Percentiles rank a stretch among this genome's conserved stretches.
These are phyloP conservation scores for Bombus difficillimus DNA, from an alignment of 1,140 invertebrate species.

Conservation along the genomic window DNA sequence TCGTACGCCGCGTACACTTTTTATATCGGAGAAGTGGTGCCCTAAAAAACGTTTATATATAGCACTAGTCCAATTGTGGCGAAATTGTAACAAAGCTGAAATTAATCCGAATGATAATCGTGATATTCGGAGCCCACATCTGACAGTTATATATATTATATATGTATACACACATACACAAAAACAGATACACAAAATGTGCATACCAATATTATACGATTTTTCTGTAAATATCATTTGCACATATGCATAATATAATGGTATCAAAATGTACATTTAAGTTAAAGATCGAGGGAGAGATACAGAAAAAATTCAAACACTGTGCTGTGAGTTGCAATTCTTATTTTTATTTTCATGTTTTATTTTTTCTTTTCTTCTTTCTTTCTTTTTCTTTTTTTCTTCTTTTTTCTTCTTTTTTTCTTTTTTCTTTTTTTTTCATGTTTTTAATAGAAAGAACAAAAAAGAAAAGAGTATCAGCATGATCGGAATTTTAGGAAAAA, in stretches of 20 bases:
- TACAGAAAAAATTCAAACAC: slow-evolving; percentile 45
- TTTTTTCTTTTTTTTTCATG: background rate
- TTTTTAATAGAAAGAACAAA: slow-evolving; percentile 3
- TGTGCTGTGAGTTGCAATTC: slow-evolving; percentile 52
- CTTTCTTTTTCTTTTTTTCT: background rate
- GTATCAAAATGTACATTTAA: slow-evolving; percentile 67
- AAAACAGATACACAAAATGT: slow-evolving; percentile 46
- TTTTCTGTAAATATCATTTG: slow-evolving; percentile 71
- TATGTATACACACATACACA: background rate
- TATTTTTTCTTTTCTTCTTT: background rate
- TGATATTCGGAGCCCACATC: background rate
- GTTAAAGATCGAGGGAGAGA: background rate
- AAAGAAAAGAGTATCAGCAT: slow-evolving; percentile 26
- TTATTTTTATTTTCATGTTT: slow-evolving; percentile 19
- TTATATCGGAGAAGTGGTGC: slow-evolving; percentile 63
- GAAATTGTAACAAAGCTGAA: slow-evolving; percentile 42
- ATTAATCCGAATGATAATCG: slow-evolving; percentile 8
- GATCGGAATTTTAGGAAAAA: slow-evolving; percentile 32
- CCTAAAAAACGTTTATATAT: slow-evolving; percentile 64
- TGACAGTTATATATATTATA: slow-evolving; percentile 24
- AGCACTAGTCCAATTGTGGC: slow-evolving; percentile 63
- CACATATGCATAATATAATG: slow-evolving; percentile 73
- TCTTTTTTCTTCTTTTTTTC: slow-evolving; percentile 10
- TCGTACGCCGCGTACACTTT: slow-evolving; percentile 50
- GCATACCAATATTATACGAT: slow-evolving; percentile 54